Percentiles rank a stretch among this genome's conserved stretches.
Evolutionary conservation across 2,113 vertebrate genomes (phyloP).

Genomic region (Mobula birostris): DNA sequence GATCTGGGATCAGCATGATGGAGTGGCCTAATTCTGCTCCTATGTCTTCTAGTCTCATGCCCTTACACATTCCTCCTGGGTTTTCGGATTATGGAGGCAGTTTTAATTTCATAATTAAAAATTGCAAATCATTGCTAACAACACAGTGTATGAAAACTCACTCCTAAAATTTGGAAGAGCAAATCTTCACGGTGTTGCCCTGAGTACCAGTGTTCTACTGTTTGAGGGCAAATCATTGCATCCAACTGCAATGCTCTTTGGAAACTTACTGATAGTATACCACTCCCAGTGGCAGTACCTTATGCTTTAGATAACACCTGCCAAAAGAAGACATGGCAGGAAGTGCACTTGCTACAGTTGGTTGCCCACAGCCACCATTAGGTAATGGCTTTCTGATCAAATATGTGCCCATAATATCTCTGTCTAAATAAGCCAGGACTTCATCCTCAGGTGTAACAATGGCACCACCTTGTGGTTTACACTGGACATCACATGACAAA

Average conservation of each 20-base stretch:
- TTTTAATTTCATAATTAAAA: not conserved
- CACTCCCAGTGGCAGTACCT: not conserved
- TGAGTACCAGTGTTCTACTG: not conserved
- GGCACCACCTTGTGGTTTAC: constrained; percentile 27
- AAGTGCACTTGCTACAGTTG: not conserved
- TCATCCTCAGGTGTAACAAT: not conserved
- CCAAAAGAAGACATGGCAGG: not conserved
- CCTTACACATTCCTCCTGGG: not conserved
- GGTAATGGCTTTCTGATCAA: not conserved
- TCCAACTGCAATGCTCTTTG: not conserved
- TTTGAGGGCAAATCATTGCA: not conserved
- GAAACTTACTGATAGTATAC: not conserved
- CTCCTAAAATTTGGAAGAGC: not conserved
- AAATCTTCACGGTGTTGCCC: not conserved
- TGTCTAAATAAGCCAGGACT: not conserved
- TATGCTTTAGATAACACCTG: not conserved
- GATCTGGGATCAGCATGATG: no score
- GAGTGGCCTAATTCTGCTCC: no score
- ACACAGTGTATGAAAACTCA: not conserved
- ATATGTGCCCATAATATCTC: not conserved
- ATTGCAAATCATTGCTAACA: not conserved
- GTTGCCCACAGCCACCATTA: not conserved
- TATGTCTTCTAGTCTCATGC: no score
- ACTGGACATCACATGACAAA: not conserved
- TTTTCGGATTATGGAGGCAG: not conserved